phyloP scores from a whole-genome alignment of 2,113 vertebrate species.

The Crotophaga sulcirostris region DNA sequence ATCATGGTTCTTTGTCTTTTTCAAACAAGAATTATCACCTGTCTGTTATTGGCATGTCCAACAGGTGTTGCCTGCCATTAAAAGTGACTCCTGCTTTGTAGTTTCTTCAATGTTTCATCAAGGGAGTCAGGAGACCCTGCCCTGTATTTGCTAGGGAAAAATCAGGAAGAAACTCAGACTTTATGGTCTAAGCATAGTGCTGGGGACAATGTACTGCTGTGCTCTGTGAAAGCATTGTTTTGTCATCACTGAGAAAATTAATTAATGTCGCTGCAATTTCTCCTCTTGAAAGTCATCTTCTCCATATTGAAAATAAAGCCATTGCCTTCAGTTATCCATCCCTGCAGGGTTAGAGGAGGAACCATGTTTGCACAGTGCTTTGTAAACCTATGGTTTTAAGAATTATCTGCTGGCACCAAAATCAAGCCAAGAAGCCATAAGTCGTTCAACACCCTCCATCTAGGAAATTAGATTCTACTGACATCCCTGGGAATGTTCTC shows the following conservation, averaged over 20 bases:
- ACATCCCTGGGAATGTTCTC: slow-evolving; percentile 13
- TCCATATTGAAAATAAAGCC: not conserved
- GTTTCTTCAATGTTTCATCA: too few relatives aligned
- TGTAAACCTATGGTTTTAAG: not conserved
- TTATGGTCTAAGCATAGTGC: not conserved
- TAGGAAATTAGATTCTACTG: slow-evolving; percentile 11
- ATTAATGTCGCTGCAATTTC: not conserved
- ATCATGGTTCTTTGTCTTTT: not conserved
- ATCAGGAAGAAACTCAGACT: not conserved
- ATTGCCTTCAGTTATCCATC: not conserved
- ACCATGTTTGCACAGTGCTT: not conserved
- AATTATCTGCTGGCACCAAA: not conserved
- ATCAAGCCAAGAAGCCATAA: not conserved
- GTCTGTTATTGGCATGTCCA: not conserved
- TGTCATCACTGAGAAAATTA: not conserved
- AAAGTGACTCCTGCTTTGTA: not conserved
- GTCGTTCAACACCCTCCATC: slow-evolving; percentile 18
- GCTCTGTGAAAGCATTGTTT: not conserved
- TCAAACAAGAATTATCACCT: not conserved
- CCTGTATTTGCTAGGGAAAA: not conserved
- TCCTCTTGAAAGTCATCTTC: not conserved
- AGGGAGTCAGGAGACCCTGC: not conserved
- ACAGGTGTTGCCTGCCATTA: not conserved
- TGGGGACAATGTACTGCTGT: not conserved
- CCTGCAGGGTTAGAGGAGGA: not conserved